Percentiles rank a stretch among this genome's conserved stretches.
These are phyloP conservation scores for Bombylius discolor DNA, from an alignment of 2,888 invertebrate genomes.

Conservation along the genomic window DNA sequence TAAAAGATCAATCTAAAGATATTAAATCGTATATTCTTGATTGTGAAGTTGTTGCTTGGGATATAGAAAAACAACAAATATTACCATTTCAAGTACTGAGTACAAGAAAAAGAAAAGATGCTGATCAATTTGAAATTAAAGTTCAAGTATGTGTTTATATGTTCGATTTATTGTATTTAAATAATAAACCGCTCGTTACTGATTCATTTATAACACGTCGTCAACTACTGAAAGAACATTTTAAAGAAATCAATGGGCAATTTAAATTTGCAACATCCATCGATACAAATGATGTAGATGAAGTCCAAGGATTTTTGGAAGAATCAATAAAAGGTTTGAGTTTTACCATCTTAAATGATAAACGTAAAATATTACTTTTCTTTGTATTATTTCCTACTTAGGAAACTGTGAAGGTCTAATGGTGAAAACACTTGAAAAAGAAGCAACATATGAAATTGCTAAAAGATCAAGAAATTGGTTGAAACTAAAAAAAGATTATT, in stretches of 20 bases:
- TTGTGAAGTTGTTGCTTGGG: slow-evolving; percentile 96
- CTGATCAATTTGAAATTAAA: slow-evolving; percentile 39
- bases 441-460: slow-evolving; percentile 94
- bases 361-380: slow-evolving; percentile 11
- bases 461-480: slow-evolving; percentile 89
- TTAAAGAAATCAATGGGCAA: slow-evolving; percentile 58
- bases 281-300: slow-evolving; percentile 77
- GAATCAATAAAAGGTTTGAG: slow-evolving; percentile 71
- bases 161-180: slow-evolving; percentile 89
- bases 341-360: background rate
- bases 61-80: slow-evolving; percentile 71
- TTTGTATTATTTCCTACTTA: slow-evolving; percentile 18
- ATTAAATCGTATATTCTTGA: slow-evolving; percentile 83
- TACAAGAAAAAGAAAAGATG: slow-evolving; percentile 86
- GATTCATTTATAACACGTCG: slow-evolving; percentile 64
- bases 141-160: slow-evolving; percentile 89
- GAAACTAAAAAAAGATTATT: slow-evolving; percentile 94
- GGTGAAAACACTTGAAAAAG: slow-evolving; percentile 82
- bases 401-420: slow-evolving; percentile 97
- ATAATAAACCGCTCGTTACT: slow-evolving; percentile 71
- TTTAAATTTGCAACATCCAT: slow-evolving; percentile 77
- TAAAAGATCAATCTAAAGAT: slow-evolving; percentile 34
- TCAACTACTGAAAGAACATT: slow-evolving; percentile 54
- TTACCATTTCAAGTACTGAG: slow-evolving; percentile 93
- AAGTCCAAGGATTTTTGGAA: slow-evolving; percentile 86